Conservation (phyloP, 2,797 vertebrate species). For the Merluccius polli region DNA sequence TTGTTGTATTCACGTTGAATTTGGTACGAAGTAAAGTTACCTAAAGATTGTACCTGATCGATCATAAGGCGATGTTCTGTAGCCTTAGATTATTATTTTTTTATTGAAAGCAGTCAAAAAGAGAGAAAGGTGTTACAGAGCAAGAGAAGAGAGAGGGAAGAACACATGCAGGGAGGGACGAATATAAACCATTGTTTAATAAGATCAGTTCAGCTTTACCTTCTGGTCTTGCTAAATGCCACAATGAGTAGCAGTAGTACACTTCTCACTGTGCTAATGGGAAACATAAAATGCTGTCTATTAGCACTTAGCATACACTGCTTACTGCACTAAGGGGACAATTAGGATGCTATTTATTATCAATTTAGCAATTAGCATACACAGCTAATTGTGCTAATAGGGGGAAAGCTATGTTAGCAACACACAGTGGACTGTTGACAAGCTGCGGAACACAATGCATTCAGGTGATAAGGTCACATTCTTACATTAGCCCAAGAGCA, state of each 20-base stretch:
- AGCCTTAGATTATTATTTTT: slow-evolving; percentile 67
- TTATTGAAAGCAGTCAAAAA: slow-evolving; percentile 70
- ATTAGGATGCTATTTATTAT: slow-evolving; percentile 23
- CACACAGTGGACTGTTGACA: neutral
- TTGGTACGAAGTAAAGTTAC: slow-evolving; percentile 77
- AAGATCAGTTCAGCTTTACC: slow-evolving; percentile 1
- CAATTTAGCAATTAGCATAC: slow-evolving; percentile 32
- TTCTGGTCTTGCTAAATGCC: neutral
- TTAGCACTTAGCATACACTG: neutral
- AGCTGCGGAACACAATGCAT: slow-evolving; percentile 29
- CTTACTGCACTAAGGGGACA: slow-evolving; percentile 24
- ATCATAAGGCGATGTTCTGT: slow-evolving; percentile 83
- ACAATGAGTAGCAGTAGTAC: neutral
- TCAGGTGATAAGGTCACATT: slow-evolving; percentile 58
- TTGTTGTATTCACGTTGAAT: slow-evolving; percentile 55
- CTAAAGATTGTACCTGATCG: slow-evolving; percentile 87
- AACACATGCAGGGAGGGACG: slow-evolving; percentile 45
- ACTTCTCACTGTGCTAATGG: neutral
- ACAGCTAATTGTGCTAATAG: slow-evolving; percentile 40
- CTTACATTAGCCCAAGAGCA: slow-evolving; percentile 59
- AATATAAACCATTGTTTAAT: slow-evolving; percentile 35
- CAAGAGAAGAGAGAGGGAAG: slow-evolving; percentile 32
- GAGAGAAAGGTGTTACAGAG: slow-evolving; percentile 59
- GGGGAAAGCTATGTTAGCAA: neutral
- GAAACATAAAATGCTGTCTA: neutral